Evolutionary conservation across 53 echinoderm and acorn worm species (phyloP).

Genomic region (Patiria pectinifera): DNA sequence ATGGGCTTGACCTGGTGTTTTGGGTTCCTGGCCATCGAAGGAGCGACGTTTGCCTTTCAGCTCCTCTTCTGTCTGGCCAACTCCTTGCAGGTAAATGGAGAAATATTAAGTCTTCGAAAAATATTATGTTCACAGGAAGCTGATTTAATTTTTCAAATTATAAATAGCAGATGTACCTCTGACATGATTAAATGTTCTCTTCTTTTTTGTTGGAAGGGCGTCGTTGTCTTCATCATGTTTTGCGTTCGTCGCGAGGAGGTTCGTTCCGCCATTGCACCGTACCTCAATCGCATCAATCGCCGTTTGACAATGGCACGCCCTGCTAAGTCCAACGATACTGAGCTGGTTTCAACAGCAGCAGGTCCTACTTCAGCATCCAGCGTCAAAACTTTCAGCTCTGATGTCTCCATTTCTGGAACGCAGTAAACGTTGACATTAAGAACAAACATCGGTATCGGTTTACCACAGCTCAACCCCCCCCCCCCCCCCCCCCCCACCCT

Average conservation of each 20-base stretch:
- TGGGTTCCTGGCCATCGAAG: slow-evolving; percentile 71
- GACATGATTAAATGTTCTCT: neutral
- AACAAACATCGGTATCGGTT: no score
- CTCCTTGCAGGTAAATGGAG: slow-evolving; percentile 28
- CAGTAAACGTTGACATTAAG: neutral
- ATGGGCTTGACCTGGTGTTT: neutral
- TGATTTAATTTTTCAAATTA: no score
- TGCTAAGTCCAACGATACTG: neutral
- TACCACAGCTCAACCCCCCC: no score
- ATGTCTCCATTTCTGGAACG: neutral
- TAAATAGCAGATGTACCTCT: no score
- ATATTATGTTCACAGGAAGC: no score
- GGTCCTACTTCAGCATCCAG: neutral
- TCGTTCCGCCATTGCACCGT: slow-evolving; percentile 27
- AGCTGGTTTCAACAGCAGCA: neutral
- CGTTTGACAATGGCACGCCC: neutral
- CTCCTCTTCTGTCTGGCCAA: no score
- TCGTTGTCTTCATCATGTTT: slow-evolving; percentile 41
- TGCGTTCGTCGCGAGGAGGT: slow-evolving; percentile 47
- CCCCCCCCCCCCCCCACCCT: no score
- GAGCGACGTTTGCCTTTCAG: slow-evolving; percentile 30
- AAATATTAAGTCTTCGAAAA: no score
- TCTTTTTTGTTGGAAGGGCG: slow-evolving; percentile 16
- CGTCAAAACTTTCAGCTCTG: neutral
- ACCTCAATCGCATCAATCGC: slow-evolving; percentile 17